Evolutionary conservation across 2,888 invertebrate species (phyloP).

Genomic region (Alviniconcha strummeri): DNA sequence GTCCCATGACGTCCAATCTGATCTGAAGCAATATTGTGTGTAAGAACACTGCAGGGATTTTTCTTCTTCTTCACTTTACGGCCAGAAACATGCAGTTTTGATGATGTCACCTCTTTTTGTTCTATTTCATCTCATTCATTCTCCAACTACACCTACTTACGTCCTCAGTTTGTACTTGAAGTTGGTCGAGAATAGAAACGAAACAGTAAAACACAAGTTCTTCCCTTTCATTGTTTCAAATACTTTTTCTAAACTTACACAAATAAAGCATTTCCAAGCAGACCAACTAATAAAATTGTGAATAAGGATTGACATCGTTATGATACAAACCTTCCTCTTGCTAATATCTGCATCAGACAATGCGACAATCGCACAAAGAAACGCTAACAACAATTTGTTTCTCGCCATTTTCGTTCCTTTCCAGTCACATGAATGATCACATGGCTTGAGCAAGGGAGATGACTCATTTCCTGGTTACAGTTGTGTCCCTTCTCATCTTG

Average conservation of each 20-base stretch:
- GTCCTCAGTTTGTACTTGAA: no score
- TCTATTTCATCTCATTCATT: no score
- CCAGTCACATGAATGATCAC: constrained; percentile 35
- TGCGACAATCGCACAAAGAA: constrained; percentile 16
- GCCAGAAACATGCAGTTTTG: no score
- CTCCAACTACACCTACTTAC: no score
- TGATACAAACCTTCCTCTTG: constrained; percentile 30
- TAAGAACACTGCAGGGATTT: no score
- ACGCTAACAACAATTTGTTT: background rate
- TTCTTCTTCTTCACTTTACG: no score
- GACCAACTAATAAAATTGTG: background rate
- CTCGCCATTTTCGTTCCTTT: constrained; percentile 16
- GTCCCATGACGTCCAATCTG: no score
- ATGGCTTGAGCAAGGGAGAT: background rate
- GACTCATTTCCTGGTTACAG: background rate
- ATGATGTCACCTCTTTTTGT: no score
- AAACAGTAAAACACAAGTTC: background rate
- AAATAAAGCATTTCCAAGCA: background rate
- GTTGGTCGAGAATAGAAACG: no score
- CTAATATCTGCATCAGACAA: constrained; percentile 20
- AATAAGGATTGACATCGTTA: no score
- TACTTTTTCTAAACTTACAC: background rate
- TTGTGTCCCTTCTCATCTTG: background rate
- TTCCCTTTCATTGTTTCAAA: background rate
- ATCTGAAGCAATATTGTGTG: no score